Conservation (phyloP, 2,113 vertebrate species). For the Butastur rufipennis region DNA sequence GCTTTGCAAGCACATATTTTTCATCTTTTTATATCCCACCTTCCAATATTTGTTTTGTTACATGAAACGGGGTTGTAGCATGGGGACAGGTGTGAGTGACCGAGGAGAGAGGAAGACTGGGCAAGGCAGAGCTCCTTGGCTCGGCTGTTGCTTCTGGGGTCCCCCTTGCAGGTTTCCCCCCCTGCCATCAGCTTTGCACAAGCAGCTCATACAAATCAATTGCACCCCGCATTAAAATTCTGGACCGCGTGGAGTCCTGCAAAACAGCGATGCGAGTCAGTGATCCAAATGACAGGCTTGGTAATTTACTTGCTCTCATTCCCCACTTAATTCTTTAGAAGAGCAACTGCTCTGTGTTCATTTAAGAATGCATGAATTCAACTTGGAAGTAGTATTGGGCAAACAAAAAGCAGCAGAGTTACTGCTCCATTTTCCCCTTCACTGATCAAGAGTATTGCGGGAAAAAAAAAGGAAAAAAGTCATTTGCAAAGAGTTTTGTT, state of each 20-base stretch:
- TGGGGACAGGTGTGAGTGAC: neutral
- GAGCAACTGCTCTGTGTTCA: conserved; percentile 48
- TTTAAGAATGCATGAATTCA: conserved; percentile 58
- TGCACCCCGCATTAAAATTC: conserved; percentile 57
- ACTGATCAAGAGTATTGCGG: conserved; percentile 9
- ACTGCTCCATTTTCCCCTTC: conserved; percentile 61
- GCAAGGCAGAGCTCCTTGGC: neutral
- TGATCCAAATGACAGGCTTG: conserved; percentile 58
- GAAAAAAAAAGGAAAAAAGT: neutral
- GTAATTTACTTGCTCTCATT: conserved; percentile 68
- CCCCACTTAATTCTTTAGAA: conserved; percentile 65
- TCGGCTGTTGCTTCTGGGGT: neutral
- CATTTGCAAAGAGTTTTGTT: conserved; percentile 31
- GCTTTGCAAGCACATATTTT: conserved; percentile 55
- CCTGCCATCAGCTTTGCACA: conserved; percentile 23
- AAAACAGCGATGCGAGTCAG: conserved; percentile 56
- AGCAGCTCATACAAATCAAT: conserved; percentile 59
- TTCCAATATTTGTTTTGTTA: neutral
- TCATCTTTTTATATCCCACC: conserved; percentile 38
- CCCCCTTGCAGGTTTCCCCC: neutral
- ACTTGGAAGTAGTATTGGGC: conserved; percentile 17
- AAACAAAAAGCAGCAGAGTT: conserved; percentile 58
- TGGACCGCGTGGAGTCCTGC: conserved; percentile 39
- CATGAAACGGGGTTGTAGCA: neutral
- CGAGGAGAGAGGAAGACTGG: neutral